Evolutionary conservation across 2,797 vertebrate species (phyloP), one percentile per base, ranked within the genome.

Genomic region (Sparus aurata): DNA sequence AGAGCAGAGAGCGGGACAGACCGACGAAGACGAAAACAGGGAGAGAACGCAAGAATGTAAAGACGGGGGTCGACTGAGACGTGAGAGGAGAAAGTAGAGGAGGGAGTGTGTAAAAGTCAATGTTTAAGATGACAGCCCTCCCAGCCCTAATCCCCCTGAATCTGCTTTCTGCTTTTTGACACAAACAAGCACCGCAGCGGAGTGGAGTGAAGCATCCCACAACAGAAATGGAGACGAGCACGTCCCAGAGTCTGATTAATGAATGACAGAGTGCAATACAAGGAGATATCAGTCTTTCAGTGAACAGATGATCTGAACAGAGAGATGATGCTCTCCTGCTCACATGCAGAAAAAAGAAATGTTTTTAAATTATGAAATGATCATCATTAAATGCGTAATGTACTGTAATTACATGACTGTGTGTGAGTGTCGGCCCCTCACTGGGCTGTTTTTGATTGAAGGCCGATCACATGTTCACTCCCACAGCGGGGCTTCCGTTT

Each of bases 91-190:
- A 30, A 63, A 61, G 59, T 54, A 65, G 63, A 69, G 30, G 54
- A 67, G 61, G 65, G 46, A 72, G 47, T 66, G 66, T 76, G 79
- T 65, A 75, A 85, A 73, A 75, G 82, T 78, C 74, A 77, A 6
- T 63, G 38, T 76, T 82, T 80, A 25, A 71, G 76, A 82, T 80
- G 80, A 77, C 70, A 73, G 65, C 69, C 34, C 43, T 80, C 76
- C 72, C 76, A 81, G 61, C 65, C 62, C n/a, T 27, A 70, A 85
- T 86, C 80, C 71, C 60, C 57, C 66, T 73, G 68, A 80, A 86
- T 76, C 54, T 75, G 62, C 68, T 71, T 66, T 52, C 71, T 82
- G 69, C 10, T n/a, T 12, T 6, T 7, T 38, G 17, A 60, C 25
- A 20, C 30, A 60, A 22, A 75, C 46, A 75, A 75, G 47, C 60